Conservation (phyloP, 2,888 invertebrate genomes). For the Epistrophe grossulariae region DNA sequence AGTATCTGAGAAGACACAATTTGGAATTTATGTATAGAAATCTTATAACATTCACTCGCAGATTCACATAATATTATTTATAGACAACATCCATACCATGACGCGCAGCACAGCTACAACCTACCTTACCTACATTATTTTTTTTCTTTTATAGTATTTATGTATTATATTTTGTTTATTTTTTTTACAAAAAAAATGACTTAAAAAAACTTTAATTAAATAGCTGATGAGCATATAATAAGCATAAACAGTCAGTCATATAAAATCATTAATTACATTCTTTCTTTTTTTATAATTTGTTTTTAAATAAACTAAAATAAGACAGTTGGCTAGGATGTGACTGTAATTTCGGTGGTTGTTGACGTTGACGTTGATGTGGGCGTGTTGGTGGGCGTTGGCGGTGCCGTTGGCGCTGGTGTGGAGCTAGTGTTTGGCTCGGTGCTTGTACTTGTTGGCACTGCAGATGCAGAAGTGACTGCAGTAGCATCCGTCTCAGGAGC, state of each 20-base stretch:
- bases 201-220: conserved; percentile 66
- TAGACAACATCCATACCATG: conserved; percentile 31
- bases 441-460: conserved; percentile 53
- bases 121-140: conserved; percentile 39
- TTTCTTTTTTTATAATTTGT: neutral
- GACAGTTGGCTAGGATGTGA: conserved; percentile 67
- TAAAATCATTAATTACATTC: conserved; percentile 71
- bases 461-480: conserved; percentile 57
- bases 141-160: neutral
- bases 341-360: conserved; percentile 46
- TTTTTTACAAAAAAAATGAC: conserved; percentile 39
- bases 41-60: conserved; percentile 39
- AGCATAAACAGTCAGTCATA: conserved; percentile 74
- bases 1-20: conserved; percentile 35
- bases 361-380: conserved; percentile 1
- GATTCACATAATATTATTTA: conserved; percentile 15
- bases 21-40: neutral
- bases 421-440: conserved; percentile 65
- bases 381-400: conserved; percentile 41
- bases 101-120: conserved; percentile 48
- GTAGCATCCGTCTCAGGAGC: conserved; percentile 66
- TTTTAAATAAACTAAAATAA: conserved; percentile 46
- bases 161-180: neutral
- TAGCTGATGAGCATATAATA: conserved; percentile 70
- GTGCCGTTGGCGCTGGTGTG: conserved; percentile 2